phyloP scores from a whole-genome alignment of 2,113 vertebrate species.

The Stomatorhinus ivindoensis region DNA sequence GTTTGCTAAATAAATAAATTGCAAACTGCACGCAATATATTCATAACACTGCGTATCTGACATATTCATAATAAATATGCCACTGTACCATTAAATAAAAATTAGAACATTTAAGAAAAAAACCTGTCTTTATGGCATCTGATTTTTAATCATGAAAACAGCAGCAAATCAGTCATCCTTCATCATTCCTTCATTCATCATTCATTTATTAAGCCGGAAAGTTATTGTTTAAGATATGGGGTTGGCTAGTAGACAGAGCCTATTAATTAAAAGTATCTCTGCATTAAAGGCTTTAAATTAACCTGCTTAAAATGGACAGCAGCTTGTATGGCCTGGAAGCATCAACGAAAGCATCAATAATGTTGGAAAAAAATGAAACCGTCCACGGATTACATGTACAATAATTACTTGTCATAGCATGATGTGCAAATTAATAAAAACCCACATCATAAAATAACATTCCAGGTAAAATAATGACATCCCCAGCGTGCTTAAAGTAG shows the following conservation, averaged over 20 bases:
- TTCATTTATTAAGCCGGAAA: neutral
- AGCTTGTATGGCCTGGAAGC: neutral
- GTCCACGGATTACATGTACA: neutral
- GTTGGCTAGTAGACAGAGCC: neutral
- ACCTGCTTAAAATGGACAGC: neutral
- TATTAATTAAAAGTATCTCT: neutral
- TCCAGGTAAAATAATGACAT: neutral
- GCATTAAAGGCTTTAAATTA: neutral
- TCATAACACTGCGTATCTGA: neutral
- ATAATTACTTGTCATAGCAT: neutral
- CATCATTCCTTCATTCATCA: neutral
- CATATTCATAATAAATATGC: neutral
- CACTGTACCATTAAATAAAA: neutral
- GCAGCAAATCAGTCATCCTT: neutral
- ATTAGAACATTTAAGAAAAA: neutral
- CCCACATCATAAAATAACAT: neutral
- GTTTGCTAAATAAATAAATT: neutral
- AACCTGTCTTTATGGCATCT: neutral
- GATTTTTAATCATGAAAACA: neutral
- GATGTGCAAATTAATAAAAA: neutral
- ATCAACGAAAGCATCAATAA: neutral
- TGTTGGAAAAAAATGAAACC: neutral
- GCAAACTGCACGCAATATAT: neutral
- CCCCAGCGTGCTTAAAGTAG: neutral
- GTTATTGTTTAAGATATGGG: neutral